phyloP scores from a whole-genome alignment of 2,888 invertebrate genomes.

The Tinea trinotella region DNA sequence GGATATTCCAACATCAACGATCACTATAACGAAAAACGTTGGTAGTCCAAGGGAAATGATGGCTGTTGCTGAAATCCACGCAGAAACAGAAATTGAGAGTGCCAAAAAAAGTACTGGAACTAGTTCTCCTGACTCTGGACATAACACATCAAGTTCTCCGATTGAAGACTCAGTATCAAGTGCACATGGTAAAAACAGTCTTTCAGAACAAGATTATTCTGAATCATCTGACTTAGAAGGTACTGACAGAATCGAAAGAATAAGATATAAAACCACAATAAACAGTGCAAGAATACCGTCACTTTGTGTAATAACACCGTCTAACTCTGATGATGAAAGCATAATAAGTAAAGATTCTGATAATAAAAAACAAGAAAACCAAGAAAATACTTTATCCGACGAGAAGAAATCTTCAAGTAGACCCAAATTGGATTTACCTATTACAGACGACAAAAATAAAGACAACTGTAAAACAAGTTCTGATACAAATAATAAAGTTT shows the following conservation, averaged over 20 bases:
- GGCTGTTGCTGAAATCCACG: conserved; percentile 73
- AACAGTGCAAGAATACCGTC: conserved; percentile 91
- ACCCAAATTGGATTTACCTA: conserved; percentile 55
- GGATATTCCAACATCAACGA: conserved; percentile 47
- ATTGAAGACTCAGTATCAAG: conserved; percentile 82
- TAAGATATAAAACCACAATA: conserved; percentile 88
- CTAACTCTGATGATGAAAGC: conserved; percentile 89
- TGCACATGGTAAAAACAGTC: conserved; percentile 78
- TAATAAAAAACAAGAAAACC: conserved; percentile 31
- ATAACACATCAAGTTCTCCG: conserved; percentile 85
- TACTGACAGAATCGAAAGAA: conserved; percentile 88
- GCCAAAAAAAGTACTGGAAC: conserved; percentile 75
- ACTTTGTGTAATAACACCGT: conserved; percentile 92
- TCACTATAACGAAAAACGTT: conserved; percentile 55
- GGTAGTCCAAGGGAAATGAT: conserved; percentile 69
- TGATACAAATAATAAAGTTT: conserved; percentile 36
- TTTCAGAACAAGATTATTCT: conserved; percentile 86
- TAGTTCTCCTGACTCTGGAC: conserved; percentile 85
- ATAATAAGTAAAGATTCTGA: conserved; percentile 50
- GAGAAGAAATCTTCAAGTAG: conserved; percentile 38
- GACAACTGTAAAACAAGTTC: conserved; percentile 35
- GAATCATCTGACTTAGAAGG: conserved; percentile 91
- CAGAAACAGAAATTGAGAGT: conserved; percentile 54
- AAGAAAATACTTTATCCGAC: conserved; percentile 30
- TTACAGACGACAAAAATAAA: conserved; percentile 40